Percentiles rank a stretch among this genome's conserved stretches.
Conservation (phyloP, 2,888 invertebrate genomes). For the Stenoptilia bipunctidactyla region DNA sequence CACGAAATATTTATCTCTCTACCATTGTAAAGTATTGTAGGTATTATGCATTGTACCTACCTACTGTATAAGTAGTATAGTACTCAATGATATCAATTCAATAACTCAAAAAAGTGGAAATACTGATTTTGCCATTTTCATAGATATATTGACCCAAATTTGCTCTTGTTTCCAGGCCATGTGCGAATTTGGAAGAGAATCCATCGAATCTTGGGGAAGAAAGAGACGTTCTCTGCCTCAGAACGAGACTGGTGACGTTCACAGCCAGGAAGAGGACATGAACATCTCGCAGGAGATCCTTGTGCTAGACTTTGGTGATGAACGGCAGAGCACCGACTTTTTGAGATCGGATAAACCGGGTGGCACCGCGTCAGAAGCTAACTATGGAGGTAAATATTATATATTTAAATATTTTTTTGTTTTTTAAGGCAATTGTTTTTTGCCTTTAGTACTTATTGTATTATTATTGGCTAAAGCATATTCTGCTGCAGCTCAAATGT, state of each 20-base stretch:
- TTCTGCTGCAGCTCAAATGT: no score
- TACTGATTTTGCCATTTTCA: no score
- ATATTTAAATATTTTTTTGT: no score
- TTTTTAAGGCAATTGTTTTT: neutral
- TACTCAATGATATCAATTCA: no score
- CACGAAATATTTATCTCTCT: no score
- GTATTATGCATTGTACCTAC: no score
- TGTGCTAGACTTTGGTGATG: constrained; percentile 93
- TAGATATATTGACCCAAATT: no score
- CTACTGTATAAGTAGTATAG: no score
- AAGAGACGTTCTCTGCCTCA: constrained; percentile 79
- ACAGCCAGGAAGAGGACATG: constrained; percentile 84
- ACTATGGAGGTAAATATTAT: constrained; percentile 77
- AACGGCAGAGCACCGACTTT: constrained; percentile 83
- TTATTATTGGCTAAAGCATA: no score
- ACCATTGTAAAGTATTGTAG: no score
- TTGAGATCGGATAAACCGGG: constrained; percentile 81
- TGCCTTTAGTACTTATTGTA: no score
- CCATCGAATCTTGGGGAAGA: constrained; percentile 92
- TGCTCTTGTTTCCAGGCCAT: constrained; percentile 74
- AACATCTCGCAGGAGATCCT: constrained; percentile 94
- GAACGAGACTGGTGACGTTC: constrained; percentile 73
- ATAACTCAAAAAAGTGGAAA: no score
- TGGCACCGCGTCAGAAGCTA: constrained; percentile 69
- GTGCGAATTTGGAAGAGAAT: constrained; percentile 92